phyloP scores from a whole-genome alignment of 2,113 vertebrate genomes.

The Helogale parvula region DNA sequence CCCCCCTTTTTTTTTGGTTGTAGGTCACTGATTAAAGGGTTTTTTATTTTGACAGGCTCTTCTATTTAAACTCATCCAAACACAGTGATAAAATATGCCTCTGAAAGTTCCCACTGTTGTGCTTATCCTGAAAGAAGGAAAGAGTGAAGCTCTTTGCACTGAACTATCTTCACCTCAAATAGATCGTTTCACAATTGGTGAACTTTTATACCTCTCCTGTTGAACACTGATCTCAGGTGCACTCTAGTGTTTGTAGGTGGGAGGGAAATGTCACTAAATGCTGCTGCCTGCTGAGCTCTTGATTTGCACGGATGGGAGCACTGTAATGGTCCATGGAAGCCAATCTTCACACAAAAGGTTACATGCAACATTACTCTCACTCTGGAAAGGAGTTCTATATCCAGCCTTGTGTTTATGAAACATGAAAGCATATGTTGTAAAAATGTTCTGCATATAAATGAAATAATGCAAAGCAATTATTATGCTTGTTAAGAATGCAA shows the following conservation, averaged over 20 bases:
- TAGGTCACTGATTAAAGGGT: background rate
- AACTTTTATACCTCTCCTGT: background rate
- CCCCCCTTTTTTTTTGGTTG: background rate
- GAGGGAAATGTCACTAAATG: background rate
- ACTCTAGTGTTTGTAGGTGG: background rate
- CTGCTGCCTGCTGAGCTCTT: background rate
- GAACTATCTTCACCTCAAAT: background rate
- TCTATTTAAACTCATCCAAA: background rate
- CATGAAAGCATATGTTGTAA: conserved; percentile 71
- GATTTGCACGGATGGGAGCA: background rate
- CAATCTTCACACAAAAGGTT: background rate
- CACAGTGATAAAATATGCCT: background rate
- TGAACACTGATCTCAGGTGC: background rate
- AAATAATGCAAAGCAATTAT: conserved; percentile 75
- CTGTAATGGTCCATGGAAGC: background rate
- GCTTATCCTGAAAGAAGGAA: background rate
- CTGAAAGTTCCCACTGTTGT: background rate
- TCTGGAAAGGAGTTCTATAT: conserved; percentile 22
- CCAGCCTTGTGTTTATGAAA: conserved; percentile 42
- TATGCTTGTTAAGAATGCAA: conserved; percentile 69
- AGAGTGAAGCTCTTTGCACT: background rate
- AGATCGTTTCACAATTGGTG: background rate
- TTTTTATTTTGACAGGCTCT: background rate
- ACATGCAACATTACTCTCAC: background rate
- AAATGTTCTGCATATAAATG: conserved; percentile 67